Base-by-base conservation (phyloP, 1,140 invertebrate genomes). In the Cydia fagiglandana region DNA sequence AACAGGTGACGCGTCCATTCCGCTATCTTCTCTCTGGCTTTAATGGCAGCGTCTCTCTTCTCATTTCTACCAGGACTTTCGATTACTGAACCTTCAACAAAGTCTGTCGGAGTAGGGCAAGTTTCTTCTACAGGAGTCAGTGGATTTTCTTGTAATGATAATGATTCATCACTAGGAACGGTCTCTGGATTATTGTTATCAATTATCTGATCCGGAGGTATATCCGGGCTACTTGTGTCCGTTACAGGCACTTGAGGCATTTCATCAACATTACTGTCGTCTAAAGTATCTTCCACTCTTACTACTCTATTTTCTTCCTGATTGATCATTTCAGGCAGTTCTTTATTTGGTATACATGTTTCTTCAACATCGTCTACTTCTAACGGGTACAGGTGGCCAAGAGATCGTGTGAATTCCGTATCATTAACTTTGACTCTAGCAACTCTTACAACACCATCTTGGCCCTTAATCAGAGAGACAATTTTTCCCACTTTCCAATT, bases 401-500 rank as follows among this genome's bases (percentile, higher is more conserved):
- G 17, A 45, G 75, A 75, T 13, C 75, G 15, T 4, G 34, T 75
- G 17, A 24, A 75, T 24, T 68, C 75, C 12, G 15, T 68, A 17
- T 47, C 13, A 6, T 20, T 38, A 2, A 75, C 75, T 38, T 45
- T 75, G 0, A 75, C 41, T 45, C 12, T 64, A 6, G 75, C 75
- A 12, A 66, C 20, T 30, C 75, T 41, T 7, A 5, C 7, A 13
- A 66, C 34, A 2, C 64, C 64, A 34, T 75, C 75, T 13, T 20
- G 30, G 2, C 75, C 61, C 47, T 20, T 64, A 15, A 45, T 17
- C n/a, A 75, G 20, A 3, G 34, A 45, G 9, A 13, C 41, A 12
- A 75, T 75, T 13, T 64, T 75, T 1, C 75, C 75, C 7, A 75
- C 64, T 28, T 75, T 75, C 75, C 75, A 75, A 24, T 17, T 75